Evolutionary conservation across 2,888 invertebrate genomes (phyloP), one percentile per base, ranked within the genome.

Genomic region (Apotomis betuletana): DNA sequence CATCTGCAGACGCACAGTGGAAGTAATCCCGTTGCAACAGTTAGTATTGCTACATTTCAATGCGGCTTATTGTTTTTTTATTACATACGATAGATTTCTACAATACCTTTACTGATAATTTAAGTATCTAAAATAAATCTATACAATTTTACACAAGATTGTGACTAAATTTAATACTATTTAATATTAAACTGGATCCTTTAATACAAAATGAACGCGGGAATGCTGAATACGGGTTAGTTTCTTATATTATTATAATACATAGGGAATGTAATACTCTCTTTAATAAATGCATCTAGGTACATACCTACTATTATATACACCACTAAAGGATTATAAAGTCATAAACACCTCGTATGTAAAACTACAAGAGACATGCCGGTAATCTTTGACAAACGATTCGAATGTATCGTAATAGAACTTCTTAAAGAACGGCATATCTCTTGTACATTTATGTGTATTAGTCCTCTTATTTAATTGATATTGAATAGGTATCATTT

Each of bases 1-100:
- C 81, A 83, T 81, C 84, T 85, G 52, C 76, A 57, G 55, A 57
- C 67, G 44, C 0, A 10, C 62, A 67, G 68, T 55, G 36, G 12
- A 71, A 67, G 10, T 69, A 63, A 74, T 76, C 67, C 41, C 63
- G 69, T 67, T 46, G 71, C 72, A 70, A 9, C 9, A 9, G 9
- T 9, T 10, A 6, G 6, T 6, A 6, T 6, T 41, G 41, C 41
- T 5, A 4, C 41, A 6, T 41, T 6, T 5, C 41, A 41, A 27
- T 2, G 27, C 41, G 41, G 5, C 6, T 2, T 41, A 41, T 6
- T 6, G 41, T 6, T 41, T 6, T 41, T 41, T 6, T 6, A n/a
- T 41, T 41, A 41, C 6, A 41, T 0, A 41, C 3, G 6, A 4
- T 41, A 41, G 6, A 44, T 3, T 44, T 5, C 44, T 44, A 6